Conservation (phyloP, 2,797 vertebrate genomes). For the Danio tinwini region DNA sequence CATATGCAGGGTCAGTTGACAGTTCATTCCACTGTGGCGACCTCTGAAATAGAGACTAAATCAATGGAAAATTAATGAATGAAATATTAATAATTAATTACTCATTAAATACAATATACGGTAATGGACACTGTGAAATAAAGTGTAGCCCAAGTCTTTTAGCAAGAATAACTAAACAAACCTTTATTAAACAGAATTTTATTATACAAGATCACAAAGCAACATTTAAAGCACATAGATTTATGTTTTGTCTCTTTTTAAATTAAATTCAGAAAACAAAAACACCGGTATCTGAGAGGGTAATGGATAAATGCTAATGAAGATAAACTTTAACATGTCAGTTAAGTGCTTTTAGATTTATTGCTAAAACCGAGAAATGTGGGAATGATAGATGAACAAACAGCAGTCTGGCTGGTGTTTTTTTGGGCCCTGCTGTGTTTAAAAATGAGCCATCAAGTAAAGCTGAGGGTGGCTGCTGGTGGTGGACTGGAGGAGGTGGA, state of each 20-base stretch:
- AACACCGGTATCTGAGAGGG: not conserved
- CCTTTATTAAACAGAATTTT: too few species aligned
- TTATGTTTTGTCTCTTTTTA: not conserved
- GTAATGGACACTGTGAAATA: too few species aligned
- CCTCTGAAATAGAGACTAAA: too few species aligned
- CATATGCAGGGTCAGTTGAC: too few species aligned
- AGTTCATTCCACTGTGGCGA: too few species aligned
- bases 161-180: too few species aligned
- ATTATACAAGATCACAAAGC: too few species aligned
- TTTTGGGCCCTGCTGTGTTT: constrained; percentile 74
- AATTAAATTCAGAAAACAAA: not conserved
- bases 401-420: constrained; percentile 65
- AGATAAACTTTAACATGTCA: constrained; percentile 1
- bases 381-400: constrained; percentile 66
- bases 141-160: too few species aligned
- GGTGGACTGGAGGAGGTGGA: constrained; percentile 67
- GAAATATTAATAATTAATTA: too few species aligned
- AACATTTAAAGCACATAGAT: too few species aligned
- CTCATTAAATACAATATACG: too few species aligned
- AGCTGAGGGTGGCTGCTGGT: constrained; percentile 70
- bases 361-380: constrained; percentile 57
- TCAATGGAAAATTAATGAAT: too few species aligned
- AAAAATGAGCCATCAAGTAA: constrained; percentile 79
- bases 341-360: constrained; percentile 21
- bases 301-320: not conserved